A percentile compares a stretch with the other conserved stretches of the same genome.
Conservation (phyloP, 2,113 vertebrate species). For the Neomonachus schauinslandi region DNA sequence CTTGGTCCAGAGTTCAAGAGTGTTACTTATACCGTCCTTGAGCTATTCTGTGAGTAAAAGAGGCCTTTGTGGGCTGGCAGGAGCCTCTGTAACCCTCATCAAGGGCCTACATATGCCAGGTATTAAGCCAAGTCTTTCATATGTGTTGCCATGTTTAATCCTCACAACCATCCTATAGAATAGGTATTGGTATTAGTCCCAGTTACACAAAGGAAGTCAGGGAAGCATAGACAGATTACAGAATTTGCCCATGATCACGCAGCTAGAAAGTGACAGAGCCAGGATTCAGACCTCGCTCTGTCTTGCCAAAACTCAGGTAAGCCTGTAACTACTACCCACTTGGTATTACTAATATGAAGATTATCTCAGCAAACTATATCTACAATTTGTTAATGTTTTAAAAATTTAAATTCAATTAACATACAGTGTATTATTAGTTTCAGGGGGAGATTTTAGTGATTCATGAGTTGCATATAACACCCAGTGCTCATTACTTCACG, state of each 20-base stretch:
- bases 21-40: background rate
- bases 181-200: background rate
- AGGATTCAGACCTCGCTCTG: background rate
- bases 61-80: background rate
- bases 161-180: background rate
- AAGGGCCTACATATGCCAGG: background rate
- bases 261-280: background rate
- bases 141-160: background rate
- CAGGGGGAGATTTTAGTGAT: background rate
- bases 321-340: rapidly evolving
- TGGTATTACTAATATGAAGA: background rate
- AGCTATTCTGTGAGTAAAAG: background rate
- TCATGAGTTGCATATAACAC: background rate
- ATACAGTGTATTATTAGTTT: background rate
- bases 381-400: background rate
- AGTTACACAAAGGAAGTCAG: background rate
- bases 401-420: background rate
- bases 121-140: background rate
- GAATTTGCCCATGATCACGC: background rate
- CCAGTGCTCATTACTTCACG: background rate
- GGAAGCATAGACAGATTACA: background rate
- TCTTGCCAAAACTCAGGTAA: background rate
- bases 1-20: background rate
- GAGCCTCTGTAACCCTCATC: background rate
- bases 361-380: background rate